Evolutionary conservation across 2,888 invertebrate genomes (phyloP), one percentile per base, ranked within the genome.

Genomic region (Brachycybe producta): DNA sequence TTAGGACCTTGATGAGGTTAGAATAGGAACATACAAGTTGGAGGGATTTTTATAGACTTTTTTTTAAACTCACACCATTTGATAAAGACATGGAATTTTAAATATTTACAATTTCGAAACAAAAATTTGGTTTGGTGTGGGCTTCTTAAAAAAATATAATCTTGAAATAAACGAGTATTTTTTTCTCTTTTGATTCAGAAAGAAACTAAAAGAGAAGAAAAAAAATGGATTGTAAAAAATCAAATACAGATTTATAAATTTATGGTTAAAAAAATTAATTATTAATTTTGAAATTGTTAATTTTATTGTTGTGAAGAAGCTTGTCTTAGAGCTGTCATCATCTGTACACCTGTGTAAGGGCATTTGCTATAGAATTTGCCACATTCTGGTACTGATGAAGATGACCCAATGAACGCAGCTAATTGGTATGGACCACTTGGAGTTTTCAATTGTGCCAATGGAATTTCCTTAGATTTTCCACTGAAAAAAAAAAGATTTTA

Each of bases 381-480:
- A 30, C 56, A 56, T 48, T 53, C 47, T 24, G 35, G 23, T 36
- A 41, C 51, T 15, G 46, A 51, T 49, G 54, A 44, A n/a, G 51
- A 41, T 13, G 52, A 50, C 15, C 56, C 56, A 21, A 56, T 40
- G 35, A 51, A 56, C 19, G 56, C 56, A 3, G 56, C 56, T 15
- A 52, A 49, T 30, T 56, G 54, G 38, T 56, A 56, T 5, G 50
- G 54, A 3, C 52, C 54, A 47, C 54, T 56, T 5, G 56, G 54
- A 15, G 55, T 54, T 30, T 54, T 54, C 27, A 54, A 19, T 3
- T 44, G 45, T 23, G 49, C 41, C 17, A 50, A 24, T 7, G 54
- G 42, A 32, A 54, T 46, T 15, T 48, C 49, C 32, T 54, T 54
- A 5, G 54, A 52, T 46, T 54, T 54, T 3, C 52, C 41, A 13